Evolutionary conservation across 2,888 invertebrate species (phyloP).

Genomic region (Heliconius ismenius): DNA sequence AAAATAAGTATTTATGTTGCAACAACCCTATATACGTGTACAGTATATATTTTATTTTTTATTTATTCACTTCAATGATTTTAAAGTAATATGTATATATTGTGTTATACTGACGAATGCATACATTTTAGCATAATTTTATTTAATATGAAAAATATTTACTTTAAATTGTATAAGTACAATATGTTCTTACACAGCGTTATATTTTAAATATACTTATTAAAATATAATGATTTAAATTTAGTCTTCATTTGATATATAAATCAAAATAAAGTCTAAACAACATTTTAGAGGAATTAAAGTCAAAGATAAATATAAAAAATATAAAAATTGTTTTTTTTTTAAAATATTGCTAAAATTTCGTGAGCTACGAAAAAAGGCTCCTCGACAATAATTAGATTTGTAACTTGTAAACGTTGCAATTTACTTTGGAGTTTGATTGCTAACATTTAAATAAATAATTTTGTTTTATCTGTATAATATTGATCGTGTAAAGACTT

Average conservation of each 20-base stretch:
- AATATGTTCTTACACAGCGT: not conserved
- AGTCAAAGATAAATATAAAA: not conserved
- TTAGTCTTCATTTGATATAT: not conserved
- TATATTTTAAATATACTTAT: not conserved
- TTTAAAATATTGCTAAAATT: not conserved
- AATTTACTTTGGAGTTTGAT: constrained; percentile 24
- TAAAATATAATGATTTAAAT: not conserved
- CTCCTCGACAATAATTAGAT: constrained; percentile 71
- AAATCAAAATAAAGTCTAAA: not conserved
- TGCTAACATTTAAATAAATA: not conserved
- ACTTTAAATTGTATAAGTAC: not conserved
- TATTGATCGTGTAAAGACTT: constrained; percentile 29
- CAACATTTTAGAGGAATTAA: not conserved
- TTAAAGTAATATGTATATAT: not conserved
- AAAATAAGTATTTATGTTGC: not conserved
- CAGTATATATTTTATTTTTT: not conserved
- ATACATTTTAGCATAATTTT: not conserved
- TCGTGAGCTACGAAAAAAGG: constrained; percentile 49
- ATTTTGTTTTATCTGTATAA: constrained; percentile 17
- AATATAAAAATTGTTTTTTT: not conserved
- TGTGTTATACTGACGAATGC: not conserved
- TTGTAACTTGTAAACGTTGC: constrained; percentile 40
- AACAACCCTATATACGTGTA: not conserved
- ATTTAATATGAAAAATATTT: not conserved
- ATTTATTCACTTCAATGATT: not conserved